Conservation (phyloP, 2,888 invertebrate genomes). For the Catocala nupta region DNA sequence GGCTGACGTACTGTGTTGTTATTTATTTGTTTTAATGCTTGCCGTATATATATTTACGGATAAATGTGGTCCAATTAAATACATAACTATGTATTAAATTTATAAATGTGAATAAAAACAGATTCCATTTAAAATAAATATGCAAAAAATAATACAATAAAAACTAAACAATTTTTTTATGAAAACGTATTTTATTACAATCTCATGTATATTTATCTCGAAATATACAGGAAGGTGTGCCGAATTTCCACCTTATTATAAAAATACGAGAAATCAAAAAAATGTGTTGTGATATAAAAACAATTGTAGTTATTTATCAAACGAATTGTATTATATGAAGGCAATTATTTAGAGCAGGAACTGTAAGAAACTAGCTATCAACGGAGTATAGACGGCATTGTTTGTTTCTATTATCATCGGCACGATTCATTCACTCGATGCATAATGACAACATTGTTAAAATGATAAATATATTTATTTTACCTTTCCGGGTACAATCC, state of each 20-base stretch:
- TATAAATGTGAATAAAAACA: not conserved
- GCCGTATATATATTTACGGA: not conserved
- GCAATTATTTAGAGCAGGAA: slow-evolving; percentile 35
- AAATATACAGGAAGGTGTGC: slow-evolving; percentile 20
- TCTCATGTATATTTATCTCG: not conserved
- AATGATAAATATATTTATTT: slow-evolving; percentile 50
- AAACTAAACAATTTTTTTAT: no score
- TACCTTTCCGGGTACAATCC: slow-evolving; percentile 79
- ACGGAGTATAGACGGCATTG: slow-evolving; percentile 17
- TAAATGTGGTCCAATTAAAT: no score
- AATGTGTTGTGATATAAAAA: slow-evolving; percentile 18
- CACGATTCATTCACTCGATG: slow-evolving; percentile 28
- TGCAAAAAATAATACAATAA: no score
- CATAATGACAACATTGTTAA: slow-evolving; percentile 17
- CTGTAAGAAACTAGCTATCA: slow-evolving; percentile 31
- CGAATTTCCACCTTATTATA: slow-evolving; percentile 9
- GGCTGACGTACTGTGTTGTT: slow-evolving; percentile 10
- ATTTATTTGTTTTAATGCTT: not conserved
- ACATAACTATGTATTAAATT: no score
- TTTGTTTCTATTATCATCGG: slow-evolving; percentile 50
- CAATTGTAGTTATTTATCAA: slow-evolving; percentile 21
- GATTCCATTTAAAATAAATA: no score
- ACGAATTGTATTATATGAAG: slow-evolving; percentile 35
- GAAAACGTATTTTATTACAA: not conserved
- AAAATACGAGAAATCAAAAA: slow-evolving; percentile 16